Conservation (phyloP, 2,797 vertebrate species). For the Hozukius guyotensis region DNA sequence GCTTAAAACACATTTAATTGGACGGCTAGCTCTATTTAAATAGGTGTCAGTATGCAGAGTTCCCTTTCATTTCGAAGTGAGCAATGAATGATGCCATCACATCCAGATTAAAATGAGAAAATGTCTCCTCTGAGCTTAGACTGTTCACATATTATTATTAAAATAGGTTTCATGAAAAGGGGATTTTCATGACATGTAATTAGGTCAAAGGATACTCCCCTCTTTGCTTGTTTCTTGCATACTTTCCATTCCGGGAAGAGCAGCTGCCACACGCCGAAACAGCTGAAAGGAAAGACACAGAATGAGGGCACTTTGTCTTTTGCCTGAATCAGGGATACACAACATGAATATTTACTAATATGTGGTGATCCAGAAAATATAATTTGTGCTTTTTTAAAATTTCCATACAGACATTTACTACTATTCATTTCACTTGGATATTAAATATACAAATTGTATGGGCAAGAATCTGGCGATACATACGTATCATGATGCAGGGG, state of each 20-base stretch:
- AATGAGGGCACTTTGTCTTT: background rate
- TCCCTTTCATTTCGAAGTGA: slow-evolving; percentile 13
- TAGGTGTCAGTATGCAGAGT: background rate
- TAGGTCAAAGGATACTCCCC: slow-evolving; percentile 91
- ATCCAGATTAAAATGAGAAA: slow-evolving; percentile 3
- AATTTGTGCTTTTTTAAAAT: background rate
- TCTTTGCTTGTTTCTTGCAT: slow-evolving; percentile 94
- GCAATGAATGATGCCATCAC: slow-evolving; percentile 2
- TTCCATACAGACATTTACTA: background rate
- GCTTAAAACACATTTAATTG: slow-evolving; percentile 35
- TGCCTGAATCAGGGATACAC: background rate
- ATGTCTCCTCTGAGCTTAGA: background rate
- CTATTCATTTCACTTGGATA: background rate
- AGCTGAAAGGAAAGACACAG: slow-evolving; percentile 78
- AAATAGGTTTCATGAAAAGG: background rate
- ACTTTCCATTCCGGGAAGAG: slow-evolving; percentile 93
- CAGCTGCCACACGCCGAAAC: slow-evolving; percentile 92
- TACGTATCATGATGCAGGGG: too few relatives aligned
- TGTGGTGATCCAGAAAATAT: background rate
- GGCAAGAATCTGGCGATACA: too few relatives aligned
- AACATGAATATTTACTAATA: background rate
- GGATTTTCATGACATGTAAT: slow-evolving; percentile 3
- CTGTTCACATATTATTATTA: background rate
- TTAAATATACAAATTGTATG: background rate
- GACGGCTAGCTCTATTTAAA: slow-evolving; percentile 23